Evolutionary conservation across 2,113 vertebrate genomes (phyloP), one percentile per base, ranked within the genome.

Genomic region (Clinocottus analis): DNA sequence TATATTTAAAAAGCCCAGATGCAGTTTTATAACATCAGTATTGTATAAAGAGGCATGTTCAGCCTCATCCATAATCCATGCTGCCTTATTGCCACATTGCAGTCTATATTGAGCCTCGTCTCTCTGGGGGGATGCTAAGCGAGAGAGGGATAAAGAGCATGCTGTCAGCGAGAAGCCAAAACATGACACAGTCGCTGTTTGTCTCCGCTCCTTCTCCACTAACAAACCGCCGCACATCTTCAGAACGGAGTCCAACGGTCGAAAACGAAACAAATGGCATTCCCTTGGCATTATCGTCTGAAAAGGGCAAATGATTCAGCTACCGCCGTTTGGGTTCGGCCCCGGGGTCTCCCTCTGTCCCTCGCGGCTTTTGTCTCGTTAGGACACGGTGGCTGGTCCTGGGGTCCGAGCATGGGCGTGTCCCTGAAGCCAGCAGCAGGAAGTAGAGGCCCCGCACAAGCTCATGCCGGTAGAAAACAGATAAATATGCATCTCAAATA

Each of bases 251-350:
- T 27, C 31, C 8, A 49, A 14, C 70, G 41, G 43, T 29, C 41
- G 58, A 58, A 72, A 58, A n/a, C n/a, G 2, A 14, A 33, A 58
- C 56, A 73, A 75, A 49, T 59, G 31, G 35, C 53, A 64, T 83
- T 83, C 53, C 49, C 61, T 31, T 65, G 70, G 65, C 66, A 85
- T 89, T 84, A 60, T 75, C 72, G n/a, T 68, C 74, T 2, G 81
- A 89, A 66, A n/a, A 89, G 77, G 83, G 79, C 76, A 80, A 0
- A 63, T 49, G n/a, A 45, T 37, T 49, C 1, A 37, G 59, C 75
- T 6, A 12, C 68, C 65, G 83, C 13, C 31, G 72, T 77, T 23
- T 3, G 56, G 76, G 72, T 79, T n/a, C 70, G 62, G 64, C 53
- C 25, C 6, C 77, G 25, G 68, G 68, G 72, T 66, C 72, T 62